These are phyloP conservation scores for Ptychadena robeensis DNA, from an alignment of 2,797 vertebrate genomes.

Conservation along the genomic window DNA sequence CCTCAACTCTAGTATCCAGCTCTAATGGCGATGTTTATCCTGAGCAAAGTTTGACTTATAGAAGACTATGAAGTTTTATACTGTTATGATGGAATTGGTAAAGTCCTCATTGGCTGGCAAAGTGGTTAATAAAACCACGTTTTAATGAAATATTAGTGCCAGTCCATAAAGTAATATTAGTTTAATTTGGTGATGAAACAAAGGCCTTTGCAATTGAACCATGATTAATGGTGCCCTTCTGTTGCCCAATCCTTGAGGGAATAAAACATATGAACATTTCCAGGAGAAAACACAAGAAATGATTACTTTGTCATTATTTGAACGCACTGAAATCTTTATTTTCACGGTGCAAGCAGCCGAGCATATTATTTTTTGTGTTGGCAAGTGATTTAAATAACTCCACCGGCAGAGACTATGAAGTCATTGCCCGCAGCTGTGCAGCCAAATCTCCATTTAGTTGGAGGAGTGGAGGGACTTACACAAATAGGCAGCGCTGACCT, in stretches of 20 bases:
- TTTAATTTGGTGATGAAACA: slow-evolving; percentile 49
- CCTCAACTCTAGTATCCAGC: too few relatives aligned
- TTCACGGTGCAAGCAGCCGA: slow-evolving; percentile 28
- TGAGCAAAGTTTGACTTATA: background rate
- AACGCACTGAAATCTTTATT: slow-evolving; percentile 44
- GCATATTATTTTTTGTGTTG: slow-evolving; percentile 47
- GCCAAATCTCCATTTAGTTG: slow-evolving; percentile 43
- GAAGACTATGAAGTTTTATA: background rate
- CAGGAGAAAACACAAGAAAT: slow-evolving; percentile 48
- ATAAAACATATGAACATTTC: slow-evolving; percentile 45
- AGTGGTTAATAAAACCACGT: slow-evolving; percentile 18
- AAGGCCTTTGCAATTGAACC: slow-evolving; percentile 19
- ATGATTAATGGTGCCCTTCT: slow-evolving; percentile 37
- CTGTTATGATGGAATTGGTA: background rate
- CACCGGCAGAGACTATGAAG: slow-evolving; percentile 46
- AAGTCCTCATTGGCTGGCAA: background rate
- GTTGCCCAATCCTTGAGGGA: slow-evolving; percentile 17
- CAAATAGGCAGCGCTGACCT: slow-evolving; percentile 46
- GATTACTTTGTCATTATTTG: slow-evolving; percentile 50
- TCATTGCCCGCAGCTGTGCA: slow-evolving; percentile 55
- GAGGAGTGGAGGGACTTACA: slow-evolving; percentile 42
- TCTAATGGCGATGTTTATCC: background rate
- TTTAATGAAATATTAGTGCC: slow-evolving; percentile 42
- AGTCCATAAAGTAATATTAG: slow-evolving; percentile 34
- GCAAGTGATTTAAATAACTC: slow-evolving; percentile 57